phyloP scores from a whole-genome alignment of 1,140 invertebrate species.

The Planococcus citri region DNA sequence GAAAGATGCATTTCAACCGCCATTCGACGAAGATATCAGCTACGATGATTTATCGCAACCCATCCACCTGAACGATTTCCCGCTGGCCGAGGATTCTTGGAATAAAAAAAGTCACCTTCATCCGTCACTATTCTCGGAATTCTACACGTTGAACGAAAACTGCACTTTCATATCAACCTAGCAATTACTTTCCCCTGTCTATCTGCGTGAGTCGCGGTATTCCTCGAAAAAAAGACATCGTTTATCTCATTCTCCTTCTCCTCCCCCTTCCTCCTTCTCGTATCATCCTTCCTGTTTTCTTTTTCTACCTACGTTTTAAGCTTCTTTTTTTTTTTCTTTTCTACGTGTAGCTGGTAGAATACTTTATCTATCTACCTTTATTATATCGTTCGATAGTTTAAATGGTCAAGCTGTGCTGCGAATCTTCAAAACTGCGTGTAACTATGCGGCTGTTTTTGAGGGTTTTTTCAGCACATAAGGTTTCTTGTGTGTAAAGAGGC shows the following conservation, averaged over 20 bases:
- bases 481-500: constrained; percentile 15
- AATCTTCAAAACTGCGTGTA: background rate
- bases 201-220: too few relatives aligned
- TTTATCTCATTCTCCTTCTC: background rate
- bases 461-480: too few relatives aligned
- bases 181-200: background rate
- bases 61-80: background rate
- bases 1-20: background rate
- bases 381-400: too few relatives aligned
- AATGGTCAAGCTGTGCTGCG: too few relatives aligned
- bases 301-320: too few relatives aligned
- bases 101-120: background rate
- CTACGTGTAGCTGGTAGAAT: too few relatives aligned
- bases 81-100: background rate
- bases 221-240: background rate
- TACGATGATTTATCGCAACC: constrained; percentile 7
- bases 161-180: background rate
- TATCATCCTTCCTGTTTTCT: too few relatives aligned
- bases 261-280: too few relatives aligned
- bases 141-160: constrained; percentile 4
- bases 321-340: too few relatives aligned
- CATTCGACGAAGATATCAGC: background rate
- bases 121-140: background rate
- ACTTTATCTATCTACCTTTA: too few relatives aligned
- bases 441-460: background rate